Base-by-base conservation (phyloP, 2,113 vertebrate genomes). In the Perca fluviatilis region DNA sequence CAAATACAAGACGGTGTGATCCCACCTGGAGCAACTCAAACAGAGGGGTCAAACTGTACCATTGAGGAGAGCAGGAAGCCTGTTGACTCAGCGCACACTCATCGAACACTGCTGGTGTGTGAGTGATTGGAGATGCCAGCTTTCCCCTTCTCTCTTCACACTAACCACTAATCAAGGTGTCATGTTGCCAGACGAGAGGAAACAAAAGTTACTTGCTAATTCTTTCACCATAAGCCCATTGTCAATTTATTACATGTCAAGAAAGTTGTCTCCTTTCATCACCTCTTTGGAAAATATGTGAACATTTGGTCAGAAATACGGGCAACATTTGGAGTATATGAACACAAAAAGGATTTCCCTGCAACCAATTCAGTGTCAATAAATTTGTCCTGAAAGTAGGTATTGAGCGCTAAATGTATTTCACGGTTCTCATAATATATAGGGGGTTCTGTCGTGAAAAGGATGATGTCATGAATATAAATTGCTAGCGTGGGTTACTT, bases 131-230 rank as follows among this genome's bases (percentile, higher is more conserved):
- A 23, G 77, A 58, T 47, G 61, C 70, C 46, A 25, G 33, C 30
- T 71, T 74, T 83, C 23, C n/a, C 36, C 50, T 3, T 51, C 66
- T 71, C 73, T 71, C 68, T 79, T 84, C 66, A 83, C 81, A 87
- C 84, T 30, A 43, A 60, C 49, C 56, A 64, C 81, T 88, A 49
- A 90, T 82, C 53, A 69, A 81, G 62, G 77, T 86, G 81, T 86
- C 74, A 78, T 15, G 72, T 78, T 86, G 86, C 73, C 80, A 93
- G 92, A 93, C 85, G n/a, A 62, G 75, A 79, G 71, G 70, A 69
- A 89, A 85, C 65, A 73, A 60, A 83, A 71, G 50, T 69, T 18
- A 27, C 66, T 85, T 23, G 54, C 68, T 71, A 23, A 46, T 62
- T 77, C 65, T 47, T 64, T 81, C 18, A 60, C 40, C 47, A 50